phyloP scores from a whole-genome alignment of 2,113 vertebrate genomes.

The Cyprinodon tularosa region DNA sequence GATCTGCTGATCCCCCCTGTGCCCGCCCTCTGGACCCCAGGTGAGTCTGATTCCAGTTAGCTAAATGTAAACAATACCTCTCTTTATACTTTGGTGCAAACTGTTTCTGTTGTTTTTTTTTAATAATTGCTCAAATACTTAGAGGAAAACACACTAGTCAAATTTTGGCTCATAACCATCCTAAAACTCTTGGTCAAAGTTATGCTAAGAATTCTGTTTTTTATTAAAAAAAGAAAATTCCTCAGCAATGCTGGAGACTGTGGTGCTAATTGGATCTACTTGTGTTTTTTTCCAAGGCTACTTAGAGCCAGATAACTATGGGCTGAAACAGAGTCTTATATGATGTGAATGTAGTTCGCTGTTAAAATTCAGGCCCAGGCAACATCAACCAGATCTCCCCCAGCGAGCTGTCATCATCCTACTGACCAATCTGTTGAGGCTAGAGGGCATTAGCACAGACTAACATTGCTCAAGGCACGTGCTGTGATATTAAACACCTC shows the following conservation, averaged over 20 bases:
- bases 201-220: slow-evolving; percentile 13
- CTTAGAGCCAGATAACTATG: slow-evolving; percentile 44
- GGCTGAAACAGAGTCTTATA: slow-evolving; percentile 45
- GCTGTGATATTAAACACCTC: slow-evolving; percentile 79
- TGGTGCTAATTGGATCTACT: slow-evolving; percentile 55
- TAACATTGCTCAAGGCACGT: slow-evolving; percentile 73
- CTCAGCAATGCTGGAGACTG: slow-evolving; percentile 3
- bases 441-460: slow-evolving; percentile 70
- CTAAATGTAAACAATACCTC: not conserved
- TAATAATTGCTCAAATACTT: not conserved
- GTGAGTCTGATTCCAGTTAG: slow-evolving; percentile 71
- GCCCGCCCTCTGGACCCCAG: slow-evolving; percentile 93
- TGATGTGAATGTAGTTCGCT: slow-evolving; percentile 50
- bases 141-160: not conserved
- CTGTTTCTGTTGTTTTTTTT: not conserved
- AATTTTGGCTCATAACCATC: not conserved
- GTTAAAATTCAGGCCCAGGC: slow-evolving; percentile 55
- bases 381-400: slow-evolving; percentile 69
- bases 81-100: not conserved
- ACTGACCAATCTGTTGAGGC: slow-evolving; percentile 76
- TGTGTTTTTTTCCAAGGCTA: slow-evolving; percentile 50
- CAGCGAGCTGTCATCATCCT: slow-evolving; percentile 69
- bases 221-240: slow-evolving; percentile 9
- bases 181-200: slow-evolving; percentile 23
- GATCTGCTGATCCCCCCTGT: slow-evolving; percentile 91